Evolutionary conservation across 1,140 invertebrate species (phyloP), one percentile per base, ranked within the genome.

Genomic region (Sinella curviseta): DNA sequence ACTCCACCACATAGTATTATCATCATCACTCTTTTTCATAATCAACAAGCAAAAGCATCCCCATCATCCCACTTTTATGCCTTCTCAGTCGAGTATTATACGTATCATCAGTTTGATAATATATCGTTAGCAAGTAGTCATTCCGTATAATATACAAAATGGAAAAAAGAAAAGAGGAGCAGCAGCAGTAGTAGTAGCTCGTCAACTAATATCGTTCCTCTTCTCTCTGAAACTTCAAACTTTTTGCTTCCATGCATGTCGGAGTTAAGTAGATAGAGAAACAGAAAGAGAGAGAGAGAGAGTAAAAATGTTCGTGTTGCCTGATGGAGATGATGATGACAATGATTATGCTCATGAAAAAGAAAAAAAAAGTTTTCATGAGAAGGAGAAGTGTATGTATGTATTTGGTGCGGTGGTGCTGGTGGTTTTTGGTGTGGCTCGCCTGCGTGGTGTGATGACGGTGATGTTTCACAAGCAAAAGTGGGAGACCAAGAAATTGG

Each of bases 241-340:
- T 48, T 48, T 48, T 48, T n/a, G n/a, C 8, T 48, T 12, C 39
- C 20, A 48, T 48, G 20, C 20, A 12, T 48, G 39, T 8, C 20
- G 20, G 39, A 48, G 39, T 48, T 48, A 48, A 48, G 39, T 48
- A 48, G 39, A 48, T 48, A 48, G 39, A 12, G 39, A 48, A 48
- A 48, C 39, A 12, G 39, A 12, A 20, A 48, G 20, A 48, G 8
- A 48, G 39, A 17, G 12, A 60, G 12, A 60, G 12, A 70, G 65
- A 31, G 65, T 31, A 70, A 70, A 70, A 70, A 70, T 70, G 65
- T 33, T 70, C 31, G 24, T 60, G 55, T 60, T 60, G 55, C 55
- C 55, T 48, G 39, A 48, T 48, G 39, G 17, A 8, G 39, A 48
- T 48, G n/a, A 48, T 48, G 20, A 48, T 48, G 39, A 48, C 20